Evolutionary conservation across 2,888 invertebrate species (phyloP), one percentile per base, ranked within the genome.

Genomic region (Drosophila neonasuta): DNA sequence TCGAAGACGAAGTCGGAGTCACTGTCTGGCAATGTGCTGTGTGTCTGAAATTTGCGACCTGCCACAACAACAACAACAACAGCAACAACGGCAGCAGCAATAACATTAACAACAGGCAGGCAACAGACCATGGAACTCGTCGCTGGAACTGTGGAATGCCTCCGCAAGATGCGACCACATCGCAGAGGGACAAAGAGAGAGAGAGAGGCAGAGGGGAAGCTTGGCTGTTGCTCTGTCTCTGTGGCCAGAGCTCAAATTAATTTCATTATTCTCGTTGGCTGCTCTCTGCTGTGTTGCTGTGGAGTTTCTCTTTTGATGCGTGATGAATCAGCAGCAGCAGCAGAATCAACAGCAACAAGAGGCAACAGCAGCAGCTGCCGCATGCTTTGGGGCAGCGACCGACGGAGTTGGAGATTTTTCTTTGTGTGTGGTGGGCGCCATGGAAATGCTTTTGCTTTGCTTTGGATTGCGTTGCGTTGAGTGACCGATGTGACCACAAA

Each of bases 241-340:
- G 66, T 62, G 74, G 67, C 68, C 64, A 65, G 81, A 63, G 75
- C 68, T 84, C 50, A 76, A 82, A 80, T 85, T 79, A 80, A 79
- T 82, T 82, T 69, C 77, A 82, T 85, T 85, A 81, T 85, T 85
- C 76, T 75, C 65, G 72, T 74, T 74, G 67, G 72, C 61, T 79
- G 68, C 67, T 63, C 59, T 66, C 50, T 44, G 30, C 42, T 34
- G 10, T 49, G 44, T 17, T 13, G 57, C 13, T 45, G 50, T 55
- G 70, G 55, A 78, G 69, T 80, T 84, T 81, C 67, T 69, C 76
- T 66, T 81, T 74, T 77, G 74, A 74, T 80, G 74, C 75, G 79
- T 72, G 76, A 76, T 85, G 85, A 80, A 81, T 84, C 85, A 81
- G 61, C 71, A 52, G 57, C 61, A 45, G 11, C 30, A 42, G n/a